phyloP scores from a whole-genome alignment of 1,140 invertebrate genomes.

The Brachionus paranguensis region DNA sequence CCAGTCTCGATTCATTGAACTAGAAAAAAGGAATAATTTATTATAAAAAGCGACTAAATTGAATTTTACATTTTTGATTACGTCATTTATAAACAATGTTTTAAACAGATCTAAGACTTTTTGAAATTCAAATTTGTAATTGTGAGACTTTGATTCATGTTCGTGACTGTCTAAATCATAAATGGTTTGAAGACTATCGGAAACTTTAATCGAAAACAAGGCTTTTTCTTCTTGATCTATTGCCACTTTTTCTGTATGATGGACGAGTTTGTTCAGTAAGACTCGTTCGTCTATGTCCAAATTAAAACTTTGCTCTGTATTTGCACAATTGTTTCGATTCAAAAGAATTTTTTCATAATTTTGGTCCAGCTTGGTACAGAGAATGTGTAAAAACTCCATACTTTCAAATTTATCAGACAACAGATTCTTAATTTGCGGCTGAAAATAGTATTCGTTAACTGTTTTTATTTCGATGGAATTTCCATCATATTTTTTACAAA shows the following conservation, averaged over 20 bases:
- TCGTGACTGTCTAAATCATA: neutral
- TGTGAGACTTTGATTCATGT: neutral
- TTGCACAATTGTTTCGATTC: neutral
- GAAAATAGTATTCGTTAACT: conserved; percentile 8
- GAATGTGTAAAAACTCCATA: neutral
- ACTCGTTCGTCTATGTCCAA: neutral
- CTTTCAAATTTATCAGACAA: neutral
- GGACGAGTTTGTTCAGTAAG: neutral
- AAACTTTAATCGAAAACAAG: neutral
- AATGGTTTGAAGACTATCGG: neutral
- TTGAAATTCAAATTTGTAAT: neutral
- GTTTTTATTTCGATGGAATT: conserved; percentile 2
- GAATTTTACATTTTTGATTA: neutral
- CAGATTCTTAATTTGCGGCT: neutral
- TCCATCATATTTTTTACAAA: conserved; percentile 11
- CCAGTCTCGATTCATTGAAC: neutral
- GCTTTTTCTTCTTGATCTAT: neutral
- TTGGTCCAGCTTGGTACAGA: neutral
- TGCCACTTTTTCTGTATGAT: neutral
- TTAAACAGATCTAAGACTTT: neutral
- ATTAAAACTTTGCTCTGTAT: neutral
- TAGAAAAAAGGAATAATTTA: neutral
- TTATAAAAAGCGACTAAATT: neutral
- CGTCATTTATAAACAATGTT: neutral
- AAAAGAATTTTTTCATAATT: neutral